Evolutionary conservation across 2,797 vertebrate species (phyloP), one percentile per base, ranked within the genome.

Genomic region (Rhynchotus rufescens): DNA sequence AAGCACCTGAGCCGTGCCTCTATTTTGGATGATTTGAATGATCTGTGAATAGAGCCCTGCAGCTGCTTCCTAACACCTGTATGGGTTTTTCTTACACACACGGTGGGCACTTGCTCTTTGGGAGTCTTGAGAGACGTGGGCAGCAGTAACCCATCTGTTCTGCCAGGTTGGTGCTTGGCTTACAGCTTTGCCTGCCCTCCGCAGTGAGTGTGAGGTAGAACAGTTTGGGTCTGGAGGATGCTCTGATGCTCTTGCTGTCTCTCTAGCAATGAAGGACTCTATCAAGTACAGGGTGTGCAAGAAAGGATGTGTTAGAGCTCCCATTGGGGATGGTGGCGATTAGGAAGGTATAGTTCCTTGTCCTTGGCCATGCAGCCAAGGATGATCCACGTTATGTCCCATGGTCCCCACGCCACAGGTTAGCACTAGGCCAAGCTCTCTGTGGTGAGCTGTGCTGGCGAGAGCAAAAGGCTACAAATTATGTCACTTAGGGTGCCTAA

Each of bases 291-390:
- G 44, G 16, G 5, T 16, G 62, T 12, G 34, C 38, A 64, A 34
- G 54, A 38, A 32, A 21, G 7, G 38, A 23, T 0, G 6, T 8
- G n/a, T 10, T 52, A 10, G 12, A 77, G 17, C 28, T 40, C 21
- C 23, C 8, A 9, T 52, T 28, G 34, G 61, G 0, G 30, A 25
- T 38, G 17, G 15, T n/a, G 75, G 14, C 65, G 66, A 8, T 20
- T 12, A 52, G 12, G 23, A 30, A 5, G 2, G 7, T 30, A 5
- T 15, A 34, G 40, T n/a, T 69, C 36, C 36, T 36, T 36, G 36
- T 36, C 36, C 36, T 36, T 36, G 36, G 5, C 9, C 4, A 8
- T 36, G 52, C 28, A 56, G 16, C 52, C 52, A n/a, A 16, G 52
- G 52, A 56, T 8, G 52, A 6, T 19, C 52, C 10, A 11, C 9